phyloP scores from a whole-genome alignment of 2,888 invertebrate species.

The Drosophila buzzatii region DNA sequence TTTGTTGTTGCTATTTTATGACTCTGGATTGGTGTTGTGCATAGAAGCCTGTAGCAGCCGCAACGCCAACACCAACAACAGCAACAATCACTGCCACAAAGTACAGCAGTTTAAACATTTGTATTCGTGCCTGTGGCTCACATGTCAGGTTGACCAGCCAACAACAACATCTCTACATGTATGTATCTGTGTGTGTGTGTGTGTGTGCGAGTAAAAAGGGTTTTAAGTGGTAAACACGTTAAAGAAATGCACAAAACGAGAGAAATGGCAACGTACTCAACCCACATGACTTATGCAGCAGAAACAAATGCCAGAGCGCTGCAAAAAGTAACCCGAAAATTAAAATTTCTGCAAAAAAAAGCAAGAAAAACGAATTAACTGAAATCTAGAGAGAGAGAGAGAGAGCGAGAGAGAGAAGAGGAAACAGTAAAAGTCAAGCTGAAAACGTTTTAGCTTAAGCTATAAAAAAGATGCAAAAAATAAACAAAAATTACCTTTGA shows the following conservation, averaged over 20 bases:
- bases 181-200: not conserved
- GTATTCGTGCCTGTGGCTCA: slow-evolving; percentile 71
- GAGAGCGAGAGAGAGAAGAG: not conserved
- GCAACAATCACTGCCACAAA: slow-evolving; percentile 57
- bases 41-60: slow-evolving; percentile 65
- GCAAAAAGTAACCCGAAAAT: slow-evolving; percentile 19
- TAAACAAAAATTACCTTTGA: not conserved
- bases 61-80: slow-evolving; percentile 40
- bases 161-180: slow-evolving; percentile 16
- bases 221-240: slow-evolving; percentile 35
- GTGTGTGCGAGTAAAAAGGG: slow-evolving; percentile 20
- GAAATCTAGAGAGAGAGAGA: not conserved
- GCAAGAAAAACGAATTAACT: slow-evolving; percentile 8
- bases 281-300: slow-evolving; percentile 42
- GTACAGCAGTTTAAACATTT: slow-evolving; percentile 71
- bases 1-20: slow-evolving; percentile 56
- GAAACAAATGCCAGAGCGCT: slow-evolving; percentile 15
- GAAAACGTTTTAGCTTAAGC: not conserved
- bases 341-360: slow-evolving; percentile 8
- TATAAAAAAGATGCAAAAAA: not conserved
- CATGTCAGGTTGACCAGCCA: slow-evolving; percentile 67
- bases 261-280: slow-evolving; percentile 25
- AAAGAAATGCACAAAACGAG: slow-evolving; percentile 41
- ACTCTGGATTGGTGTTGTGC: slow-evolving; percentile 66
- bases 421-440: not conserved